Conservation (phyloP, 2,888 invertebrate genomes). For the Augochlorella aurata region DNA sequence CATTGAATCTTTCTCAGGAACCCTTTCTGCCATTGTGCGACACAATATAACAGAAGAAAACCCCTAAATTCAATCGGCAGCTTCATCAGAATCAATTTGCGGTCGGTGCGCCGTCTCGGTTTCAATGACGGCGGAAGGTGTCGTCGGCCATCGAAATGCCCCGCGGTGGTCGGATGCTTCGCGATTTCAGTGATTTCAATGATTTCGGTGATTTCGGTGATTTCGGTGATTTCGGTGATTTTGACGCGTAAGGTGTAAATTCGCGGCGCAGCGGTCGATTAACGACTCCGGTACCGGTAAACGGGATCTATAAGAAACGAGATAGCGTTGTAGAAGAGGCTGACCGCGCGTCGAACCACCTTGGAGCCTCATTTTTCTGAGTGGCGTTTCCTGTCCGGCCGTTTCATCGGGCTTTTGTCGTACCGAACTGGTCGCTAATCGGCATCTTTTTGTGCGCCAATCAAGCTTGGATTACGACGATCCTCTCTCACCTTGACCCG, state of each 20-base stretch:
- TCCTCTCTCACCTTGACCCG: slow-evolving; percentile 69
- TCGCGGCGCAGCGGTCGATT: slow-evolving; percentile 33
- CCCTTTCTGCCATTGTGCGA: slow-evolving; percentile 9
- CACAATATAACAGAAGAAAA: slow-evolving; percentile 8
- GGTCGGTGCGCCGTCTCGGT: background rate
- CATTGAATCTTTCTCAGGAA: background rate
- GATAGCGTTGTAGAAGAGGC: slow-evolving; percentile 41
- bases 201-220: too few species aligned
- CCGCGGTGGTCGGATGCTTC: background rate
- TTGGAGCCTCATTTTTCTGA: slow-evolving; percentile 79
- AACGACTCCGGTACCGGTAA: slow-evolving; percentile 38
- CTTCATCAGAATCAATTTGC: background rate
- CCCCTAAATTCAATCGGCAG: slow-evolving; percentile 6
- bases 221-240: too few species aligned
- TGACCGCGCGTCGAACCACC: slow-evolving; percentile 65
- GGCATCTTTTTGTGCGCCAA: slow-evolving; percentile 80
- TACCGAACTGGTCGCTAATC: slow-evolving; percentile 75
- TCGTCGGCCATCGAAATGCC: background rate
- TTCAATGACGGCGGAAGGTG: background rate
- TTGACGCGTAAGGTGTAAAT: too few species aligned
- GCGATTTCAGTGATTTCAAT: too few species aligned
- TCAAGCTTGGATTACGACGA: slow-evolving; percentile 80
- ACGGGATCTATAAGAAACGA: slow-evolving; percentile 51
- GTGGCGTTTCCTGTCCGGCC: slow-evolving; percentile 78
- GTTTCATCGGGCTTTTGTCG: slow-evolving; percentile 71